Percentiles rank a stretch among this genome's conserved stretches.
Conservation (phyloP, 2,888 invertebrate species). For the Volucella inanis region DNA sequence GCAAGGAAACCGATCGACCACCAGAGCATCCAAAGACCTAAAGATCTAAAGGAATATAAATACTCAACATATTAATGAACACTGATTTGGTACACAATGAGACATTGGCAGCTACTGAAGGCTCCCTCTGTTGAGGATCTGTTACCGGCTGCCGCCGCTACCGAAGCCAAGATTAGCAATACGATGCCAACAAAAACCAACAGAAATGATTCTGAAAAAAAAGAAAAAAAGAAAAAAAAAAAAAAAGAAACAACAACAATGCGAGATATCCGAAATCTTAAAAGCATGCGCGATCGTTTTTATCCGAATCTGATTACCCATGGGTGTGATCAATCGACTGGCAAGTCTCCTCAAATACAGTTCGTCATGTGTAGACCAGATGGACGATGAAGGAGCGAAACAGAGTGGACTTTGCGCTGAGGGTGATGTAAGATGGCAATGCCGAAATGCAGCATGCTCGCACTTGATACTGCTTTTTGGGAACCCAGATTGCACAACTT, state of each 20-base stretch:
- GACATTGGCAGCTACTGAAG: slow-evolving; percentile 74
- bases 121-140: slow-evolving; percentile 64
- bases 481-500: slow-evolving; percentile 70
- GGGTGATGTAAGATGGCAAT: slow-evolving; percentile 38
- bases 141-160: background rate
- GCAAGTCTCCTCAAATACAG: slow-evolving; percentile 57
- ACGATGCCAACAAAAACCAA: background rate
- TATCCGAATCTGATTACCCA: slow-evolving; percentile 75
- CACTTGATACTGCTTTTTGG: slow-evolving; percentile 61
- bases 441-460: slow-evolving; percentile 44
- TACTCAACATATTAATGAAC: slow-evolving; percentile 73
- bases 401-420: slow-evolving; percentile 25
- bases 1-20: slow-evolving; percentile 27
- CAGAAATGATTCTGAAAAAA: slow-evolving; percentile 14
- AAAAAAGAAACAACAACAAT: slow-evolving; percentile 45
- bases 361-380: slow-evolving; percentile 69
- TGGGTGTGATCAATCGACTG: slow-evolving; percentile 74
- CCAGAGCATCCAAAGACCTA: background rate
- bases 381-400: slow-evolving; percentile 46
- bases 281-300: slow-evolving; percentile 74
- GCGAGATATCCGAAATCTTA: slow-evolving; percentile 74
- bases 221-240: slow-evolving; percentile 18
- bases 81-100: slow-evolving; percentile 73
- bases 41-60: slow-evolving; percentile 45
- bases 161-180: background rate